Evolutionary conservation across 2,888 invertebrate species (phyloP).

Genomic region (Zhuqinia jingwanae): DNA sequence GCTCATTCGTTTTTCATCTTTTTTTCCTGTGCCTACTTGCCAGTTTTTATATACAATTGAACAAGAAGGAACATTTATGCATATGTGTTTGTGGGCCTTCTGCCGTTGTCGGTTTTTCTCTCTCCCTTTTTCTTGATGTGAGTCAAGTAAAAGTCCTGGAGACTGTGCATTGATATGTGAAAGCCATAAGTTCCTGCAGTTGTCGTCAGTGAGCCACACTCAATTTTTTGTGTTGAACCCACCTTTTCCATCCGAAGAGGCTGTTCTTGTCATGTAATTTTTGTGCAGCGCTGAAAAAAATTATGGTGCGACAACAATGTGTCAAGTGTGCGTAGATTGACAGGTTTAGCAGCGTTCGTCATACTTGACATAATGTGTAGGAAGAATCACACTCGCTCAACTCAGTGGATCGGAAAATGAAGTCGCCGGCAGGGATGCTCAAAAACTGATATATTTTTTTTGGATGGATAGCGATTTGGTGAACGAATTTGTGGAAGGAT

Average conservation of each 20-base stretch:
- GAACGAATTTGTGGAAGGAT: background rate
- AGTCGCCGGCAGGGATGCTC: no score
- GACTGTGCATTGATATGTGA: no score
- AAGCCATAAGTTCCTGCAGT: no score
- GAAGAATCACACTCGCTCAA: background rate
- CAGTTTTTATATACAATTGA: background rate
- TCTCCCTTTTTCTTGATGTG: constrained; percentile 14
- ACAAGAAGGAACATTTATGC: background rate
- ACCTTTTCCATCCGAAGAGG: no score
- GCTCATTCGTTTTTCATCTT: background rate
- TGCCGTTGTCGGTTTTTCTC: background rate
- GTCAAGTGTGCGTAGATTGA: background rate
- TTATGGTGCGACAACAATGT: no score
- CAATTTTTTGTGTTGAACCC: no score
- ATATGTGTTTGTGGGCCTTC: background rate
- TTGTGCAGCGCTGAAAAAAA: no score
- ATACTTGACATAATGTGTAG: background rate
- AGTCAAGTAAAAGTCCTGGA: constrained; percentile 35
- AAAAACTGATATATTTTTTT: background rate
- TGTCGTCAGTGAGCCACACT: no score
- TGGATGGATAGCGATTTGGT: background rate
- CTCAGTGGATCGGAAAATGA: constrained; percentile 18
- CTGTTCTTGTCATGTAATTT: no score
- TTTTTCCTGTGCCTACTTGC: background rate
- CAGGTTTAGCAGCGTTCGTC: background rate